A percentile compares a stretch with the other conserved stretches of the same genome.
These are phyloP conservation scores for Drosophila infuscata DNA, from an alignment of 2,888 invertebrate species.

Conservation along the genomic window DNA sequence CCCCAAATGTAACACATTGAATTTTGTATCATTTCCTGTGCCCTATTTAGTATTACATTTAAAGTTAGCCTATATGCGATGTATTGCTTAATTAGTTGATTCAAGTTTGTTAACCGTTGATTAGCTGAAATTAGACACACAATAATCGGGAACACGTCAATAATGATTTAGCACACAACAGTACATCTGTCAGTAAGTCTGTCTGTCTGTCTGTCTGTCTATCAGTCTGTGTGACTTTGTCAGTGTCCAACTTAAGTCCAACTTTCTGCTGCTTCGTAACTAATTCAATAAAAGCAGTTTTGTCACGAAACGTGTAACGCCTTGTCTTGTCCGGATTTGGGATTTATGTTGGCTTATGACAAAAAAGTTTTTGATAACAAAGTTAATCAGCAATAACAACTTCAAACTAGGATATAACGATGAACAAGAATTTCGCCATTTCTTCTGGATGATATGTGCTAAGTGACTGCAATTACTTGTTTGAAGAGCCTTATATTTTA, in stretches of 20 bases:
- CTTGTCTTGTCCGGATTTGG: neutral
- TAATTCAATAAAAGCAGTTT: conserved; percentile 12
- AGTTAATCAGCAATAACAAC: conserved; percentile 2
- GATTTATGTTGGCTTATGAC: conserved; percentile 6
- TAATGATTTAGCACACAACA: conserved; percentile 12
- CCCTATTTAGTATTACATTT: conserved; percentile 22
- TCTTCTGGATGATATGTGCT: neutral
- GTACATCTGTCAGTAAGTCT: neutral
- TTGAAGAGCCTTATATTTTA: neutral
- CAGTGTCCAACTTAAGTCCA: conserved; percentile 1
- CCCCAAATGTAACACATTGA: conserved; percentile 47
- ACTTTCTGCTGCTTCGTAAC: conserved; percentile 3
- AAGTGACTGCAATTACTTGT: neutral
- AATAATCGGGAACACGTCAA: conserved; percentile 21
- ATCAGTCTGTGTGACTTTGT: neutral
- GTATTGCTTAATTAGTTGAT: conserved; percentile 40
- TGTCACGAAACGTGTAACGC: conserved; percentile 14
- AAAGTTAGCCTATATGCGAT: conserved; percentile 31
- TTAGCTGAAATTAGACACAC: conserved; percentile 42
- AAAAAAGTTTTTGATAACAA: conserved; percentile 6
- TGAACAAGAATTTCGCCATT: neutral
- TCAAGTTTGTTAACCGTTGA: conserved; percentile 42
- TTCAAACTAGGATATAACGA: neutral
- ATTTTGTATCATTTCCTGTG: conserved; percentile 28
- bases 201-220: neutral